A percentile compares a stretch with the other conserved stretches of the same genome.
These are phyloP conservation scores for Aphodius granarius DNA, from an alignment of 2,888 invertebrate genomes.

Conservation along the genomic window DNA sequence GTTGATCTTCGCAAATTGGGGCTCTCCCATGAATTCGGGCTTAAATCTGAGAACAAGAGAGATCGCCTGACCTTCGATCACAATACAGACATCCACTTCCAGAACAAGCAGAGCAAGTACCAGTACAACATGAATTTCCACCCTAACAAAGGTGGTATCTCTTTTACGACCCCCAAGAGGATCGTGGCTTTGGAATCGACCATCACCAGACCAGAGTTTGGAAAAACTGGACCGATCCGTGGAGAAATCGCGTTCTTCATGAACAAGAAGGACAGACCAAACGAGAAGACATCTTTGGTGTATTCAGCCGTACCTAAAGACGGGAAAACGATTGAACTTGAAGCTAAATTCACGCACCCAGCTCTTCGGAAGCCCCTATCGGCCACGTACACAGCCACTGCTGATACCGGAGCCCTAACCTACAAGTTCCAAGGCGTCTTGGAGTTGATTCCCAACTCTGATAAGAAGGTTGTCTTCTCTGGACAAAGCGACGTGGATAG, in stretches of 20 bases:
- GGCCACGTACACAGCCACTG: conserved; percentile 50
- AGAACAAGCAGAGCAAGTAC: conserved; percentile 71
- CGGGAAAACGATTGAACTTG: neutral
- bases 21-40: conserved; percentile 72
- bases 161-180: conserved; percentile 69
- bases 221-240: conserved; percentile 53
- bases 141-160: conserved; percentile 65
- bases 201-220: conserved; percentile 31
- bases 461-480: conserved; percentile 58
- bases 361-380: conserved; percentile 57
- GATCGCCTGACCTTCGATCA: conserved; percentile 65
- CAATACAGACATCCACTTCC: conserved; percentile 71
- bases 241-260: conserved; percentile 67
- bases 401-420: conserved; percentile 46
- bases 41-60: conserved; percentile 66
- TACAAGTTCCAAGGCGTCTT: conserved; percentile 54
- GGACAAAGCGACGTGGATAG: neutral
- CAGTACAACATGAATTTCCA: conserved; percentile 68
- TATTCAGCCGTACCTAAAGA: conserved; percentile 51
- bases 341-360: conserved; percentile 66
- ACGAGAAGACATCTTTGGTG: conserved; percentile 68
- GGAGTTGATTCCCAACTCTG: conserved; percentile 63
- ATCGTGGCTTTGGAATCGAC: conserved; percentile 65
- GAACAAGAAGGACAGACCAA: conserved; percentile 71
- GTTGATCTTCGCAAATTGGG: conserved; percentile 76